These are phyloP conservation scores for Malurus melanocephalus DNA, from an alignment of 2,113 vertebrate genomes.

Conservation along the genomic window DNA sequence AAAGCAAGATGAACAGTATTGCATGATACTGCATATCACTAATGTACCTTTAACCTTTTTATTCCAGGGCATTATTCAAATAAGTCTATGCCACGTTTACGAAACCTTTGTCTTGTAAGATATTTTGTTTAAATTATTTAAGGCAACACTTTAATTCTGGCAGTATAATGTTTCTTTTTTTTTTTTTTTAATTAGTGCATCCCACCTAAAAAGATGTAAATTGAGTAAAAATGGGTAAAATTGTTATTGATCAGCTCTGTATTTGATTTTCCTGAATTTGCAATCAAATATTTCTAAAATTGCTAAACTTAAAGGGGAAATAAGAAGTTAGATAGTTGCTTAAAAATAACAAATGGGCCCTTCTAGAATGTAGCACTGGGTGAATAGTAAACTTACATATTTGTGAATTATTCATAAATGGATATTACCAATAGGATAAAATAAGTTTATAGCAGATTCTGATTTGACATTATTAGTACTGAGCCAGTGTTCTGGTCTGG, in stretches of 20 bases:
- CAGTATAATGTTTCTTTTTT: not conserved
- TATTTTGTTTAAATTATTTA: not conserved
- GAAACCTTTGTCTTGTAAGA: not conserved
- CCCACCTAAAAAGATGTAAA: not conserved
- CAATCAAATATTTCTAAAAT: not conserved
- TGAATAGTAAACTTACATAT: not conserved
- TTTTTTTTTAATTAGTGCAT: not conserved
- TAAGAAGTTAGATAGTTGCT: not conserved
- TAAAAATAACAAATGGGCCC: not conserved
- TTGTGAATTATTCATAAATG: not conserved
- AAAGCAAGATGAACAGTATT: not conserved
- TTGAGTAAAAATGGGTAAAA: not conserved
- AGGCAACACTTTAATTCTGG: not conserved
- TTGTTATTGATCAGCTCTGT: not conserved
- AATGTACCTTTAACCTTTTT: not conserved
- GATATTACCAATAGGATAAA: not conserved
- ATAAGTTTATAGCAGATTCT: not conserved
- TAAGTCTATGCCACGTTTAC: not conserved
- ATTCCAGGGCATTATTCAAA: not conserved
- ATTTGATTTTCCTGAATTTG: not conserved
- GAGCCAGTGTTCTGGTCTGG: not conserved
- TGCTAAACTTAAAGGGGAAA: not conserved
- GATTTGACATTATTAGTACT: not conserved
- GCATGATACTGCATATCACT: not conserved
- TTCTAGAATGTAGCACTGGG: not conserved